Base-by-base conservation (phyloP, 2,888 invertebrate species). In the Saturnia japonica region DNA sequence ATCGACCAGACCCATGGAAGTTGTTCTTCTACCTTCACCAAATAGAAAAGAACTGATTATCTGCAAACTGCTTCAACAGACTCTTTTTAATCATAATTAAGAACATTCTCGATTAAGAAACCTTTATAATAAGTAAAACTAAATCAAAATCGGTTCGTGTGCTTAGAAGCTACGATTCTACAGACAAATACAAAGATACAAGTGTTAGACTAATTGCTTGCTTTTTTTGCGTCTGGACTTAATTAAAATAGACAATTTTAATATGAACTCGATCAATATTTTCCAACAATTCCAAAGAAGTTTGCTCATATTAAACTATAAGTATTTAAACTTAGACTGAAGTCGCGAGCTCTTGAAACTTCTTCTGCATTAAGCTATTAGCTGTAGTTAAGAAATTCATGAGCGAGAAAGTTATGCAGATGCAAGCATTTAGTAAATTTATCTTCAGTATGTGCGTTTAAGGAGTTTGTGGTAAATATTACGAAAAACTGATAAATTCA, bases 291-390 rank as follows among this genome's bases (percentile, higher is more conserved):
- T 68, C 42, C 22, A 51, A 57, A 57, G 57, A 68, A 70, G 64
- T 70, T 62, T 66, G 45, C 64, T 43, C 64, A 68, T 40, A 64
- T 45, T 68, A 72, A 68, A 70, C 69, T 73, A 71, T 76, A 78
- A 82, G 77, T 78, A 77, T 78, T 72, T 74, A 71, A 76, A 77
- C 73, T 76, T 68, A 62, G 72, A 73, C 71, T 73, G 75, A 76
- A 78, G 77, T 77, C 78, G 77, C 73, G 76, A 78, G 77, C 78
- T 77, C 75, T 77, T 75, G 28, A 22, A 85, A 88, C 80, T 86
- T 85, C 79, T 79, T 80, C 80, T 78, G 77, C 82, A 80, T 83
- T 82, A 86, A 86, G 85, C 86, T 87, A 88, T 89, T 89, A 89
- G 75, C 75, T 77, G 74, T 79, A 86, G 87, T 89, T 88, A 86